Percentiles rank a stretch among this genome's conserved stretches.
phyloP scores from a whole-genome alignment of 2,797 vertebrate species.

The Pteronotus mesoamericanus region DNA sequence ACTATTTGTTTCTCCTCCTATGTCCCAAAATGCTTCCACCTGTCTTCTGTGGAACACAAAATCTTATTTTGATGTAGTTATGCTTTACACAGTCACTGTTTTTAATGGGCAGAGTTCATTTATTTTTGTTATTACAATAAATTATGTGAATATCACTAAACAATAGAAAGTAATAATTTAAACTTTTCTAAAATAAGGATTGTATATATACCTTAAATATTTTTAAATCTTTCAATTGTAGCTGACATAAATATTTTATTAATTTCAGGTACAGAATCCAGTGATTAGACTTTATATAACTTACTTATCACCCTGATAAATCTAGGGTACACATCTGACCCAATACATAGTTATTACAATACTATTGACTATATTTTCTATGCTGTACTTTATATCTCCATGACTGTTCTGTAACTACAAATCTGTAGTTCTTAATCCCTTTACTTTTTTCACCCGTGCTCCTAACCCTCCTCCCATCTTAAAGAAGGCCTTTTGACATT shows the following conservation, averaged over 20 bases:
- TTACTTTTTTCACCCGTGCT: not conserved
- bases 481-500: not conserved
- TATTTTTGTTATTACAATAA: not conserved
- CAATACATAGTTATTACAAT: not conserved
- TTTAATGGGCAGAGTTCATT: not conserved
- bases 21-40: not conserved
- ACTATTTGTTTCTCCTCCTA: not conserved
- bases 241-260: not conserved
- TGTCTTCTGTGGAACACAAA: not conserved
- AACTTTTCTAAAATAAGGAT: not conserved
- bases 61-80: not conserved
- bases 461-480: not conserved
- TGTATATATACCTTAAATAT: not conserved
- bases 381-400: not conserved
- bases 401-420: not conserved
- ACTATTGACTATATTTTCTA: not conserved
- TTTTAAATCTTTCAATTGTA: not conserved
- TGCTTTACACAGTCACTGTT: not conserved
- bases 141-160: not conserved
- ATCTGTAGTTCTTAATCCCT: not conserved
- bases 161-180: not conserved
- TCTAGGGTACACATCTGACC: not conserved
- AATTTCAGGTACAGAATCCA: not conserved
- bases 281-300: not conserved
- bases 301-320: not conserved